Conservation (phyloP, 1,140 invertebrate species). For the Temnothorax nylanderi region DNA sequence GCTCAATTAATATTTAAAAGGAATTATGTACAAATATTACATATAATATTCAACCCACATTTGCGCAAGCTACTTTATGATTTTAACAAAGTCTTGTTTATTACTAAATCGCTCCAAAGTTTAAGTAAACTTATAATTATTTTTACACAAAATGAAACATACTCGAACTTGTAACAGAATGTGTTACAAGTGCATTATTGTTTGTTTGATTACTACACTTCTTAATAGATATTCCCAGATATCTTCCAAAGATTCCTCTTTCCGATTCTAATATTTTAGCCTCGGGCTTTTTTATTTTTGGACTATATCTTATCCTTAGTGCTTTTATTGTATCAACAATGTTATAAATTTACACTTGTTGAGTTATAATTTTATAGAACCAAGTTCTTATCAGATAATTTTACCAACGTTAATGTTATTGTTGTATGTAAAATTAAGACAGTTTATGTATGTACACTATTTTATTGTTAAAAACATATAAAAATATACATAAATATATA, state of each 20-base stretch:
- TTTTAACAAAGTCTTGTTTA: background rate
- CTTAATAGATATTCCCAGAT: background rate
- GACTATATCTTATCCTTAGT: background rate
- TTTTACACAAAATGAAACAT: background rate
- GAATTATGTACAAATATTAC: background rate
- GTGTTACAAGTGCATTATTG: background rate
- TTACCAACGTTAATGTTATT: constrained; percentile 14
- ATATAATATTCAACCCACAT: background rate
- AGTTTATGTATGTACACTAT: background rate
- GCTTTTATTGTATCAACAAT: constrained; percentile 5
- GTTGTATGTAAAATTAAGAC: constrained; percentile 17
- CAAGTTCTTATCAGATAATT: background rate
- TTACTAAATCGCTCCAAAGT: background rate
- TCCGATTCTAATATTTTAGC: background rate
- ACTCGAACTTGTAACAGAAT: background rate
- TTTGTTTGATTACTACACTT: background rate
- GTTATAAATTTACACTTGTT: background rate
- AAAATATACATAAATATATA: background rate
- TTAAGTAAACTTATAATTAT: background rate
- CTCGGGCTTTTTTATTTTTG: background rate
- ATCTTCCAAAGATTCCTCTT: background rate
- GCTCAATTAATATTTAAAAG: constrained; percentile 40
- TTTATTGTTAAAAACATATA: constrained; percentile 21
- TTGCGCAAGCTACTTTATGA: background rate
- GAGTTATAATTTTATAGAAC: background rate